phyloP scores from a whole-genome alignment of 2,113 vertebrate species.

The Onychostoma macrolepis region DNA sequence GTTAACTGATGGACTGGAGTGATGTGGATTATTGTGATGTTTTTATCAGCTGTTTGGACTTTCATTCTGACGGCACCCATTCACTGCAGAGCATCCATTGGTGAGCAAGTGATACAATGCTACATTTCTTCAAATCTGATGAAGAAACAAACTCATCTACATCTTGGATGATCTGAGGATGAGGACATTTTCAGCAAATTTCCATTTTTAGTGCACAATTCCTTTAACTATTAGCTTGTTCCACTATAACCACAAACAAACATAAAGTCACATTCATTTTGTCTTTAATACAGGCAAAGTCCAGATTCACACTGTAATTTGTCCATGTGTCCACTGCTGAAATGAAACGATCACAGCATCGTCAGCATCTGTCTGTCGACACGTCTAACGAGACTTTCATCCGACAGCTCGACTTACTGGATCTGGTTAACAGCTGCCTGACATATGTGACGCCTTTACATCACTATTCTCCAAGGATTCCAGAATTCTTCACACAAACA shows the following conservation, averaged over 20 bases:
- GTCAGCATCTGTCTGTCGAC: neutral
- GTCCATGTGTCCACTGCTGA: neutral
- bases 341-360: neutral
- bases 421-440: slow-evolving; percentile 19
- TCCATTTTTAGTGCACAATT: neutral
- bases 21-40: too few relatives aligned
- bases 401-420: neutral
- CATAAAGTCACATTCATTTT: neutral
- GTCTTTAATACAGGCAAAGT: neutral
- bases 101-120: too few relatives aligned
- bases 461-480: neutral
- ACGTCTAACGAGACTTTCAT: neutral
- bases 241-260: neutral
- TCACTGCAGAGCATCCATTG: too few relatives aligned
- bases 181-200: neutral
- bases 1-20: too few relatives aligned
- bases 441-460: neutral
- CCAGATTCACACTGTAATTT: neutral
- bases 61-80: too few relatives aligned
- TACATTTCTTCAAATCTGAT: too few relatives aligned
- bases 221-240: neutral
- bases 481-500: neutral
- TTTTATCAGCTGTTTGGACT: too few relatives aligned
- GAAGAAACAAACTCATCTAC: too few relatives aligned
- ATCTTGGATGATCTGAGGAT: too few relatives aligned